Base-by-base conservation (phyloP, 1,140 invertebrate genomes). In the Heliconius himera region DNA sequence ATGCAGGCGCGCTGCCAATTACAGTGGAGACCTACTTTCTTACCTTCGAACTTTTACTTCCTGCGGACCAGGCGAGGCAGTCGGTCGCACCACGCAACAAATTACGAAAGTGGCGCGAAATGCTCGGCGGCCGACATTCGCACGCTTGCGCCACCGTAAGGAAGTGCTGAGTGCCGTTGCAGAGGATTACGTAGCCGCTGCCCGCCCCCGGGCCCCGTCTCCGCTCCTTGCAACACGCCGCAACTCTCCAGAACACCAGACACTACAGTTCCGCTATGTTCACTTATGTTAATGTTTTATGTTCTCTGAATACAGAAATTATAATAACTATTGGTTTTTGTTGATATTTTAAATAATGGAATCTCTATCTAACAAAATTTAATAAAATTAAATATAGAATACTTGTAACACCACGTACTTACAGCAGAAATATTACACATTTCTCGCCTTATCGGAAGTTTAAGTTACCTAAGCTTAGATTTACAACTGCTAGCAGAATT, bases 11-110 rank as follows among this genome's bases (percentile, higher is more conserved):
- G 84, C 83, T 90, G 91, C 93, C 93, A 94, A 93, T 93, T 93
- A 91, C 90, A 92, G 89, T 80, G 87, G 91, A 93, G 92, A 94
- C 93, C 93, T 92, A 94, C 93, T 94, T 94, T 93, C 93, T 93
- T 93, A 94, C 93, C 93, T 94, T 94, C 93, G 93, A 94, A 94
- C 93, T 94, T 94, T 94, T 94, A 94, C 93, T 94, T 94, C 93
- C 93, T 94, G 93, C 92, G 93, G 91, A 90, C 89, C 91, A 88
- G 89, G 90, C 90, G 83, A 88, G 88, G 88, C 90, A 88, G 91
- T 91, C 89, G 90, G 90, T 89, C 91, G 90, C 85, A 87, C 93
- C 89, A 93, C 93, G 93, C 93, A 93, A 93, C 90, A 86, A 86
- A 90, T 94, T 93, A 93, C 91, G 93, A 94, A 94, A 94, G 91